phyloP scores from a whole-genome alignment of 2,888 invertebrate species.

The Acheta domesticus region DNA sequence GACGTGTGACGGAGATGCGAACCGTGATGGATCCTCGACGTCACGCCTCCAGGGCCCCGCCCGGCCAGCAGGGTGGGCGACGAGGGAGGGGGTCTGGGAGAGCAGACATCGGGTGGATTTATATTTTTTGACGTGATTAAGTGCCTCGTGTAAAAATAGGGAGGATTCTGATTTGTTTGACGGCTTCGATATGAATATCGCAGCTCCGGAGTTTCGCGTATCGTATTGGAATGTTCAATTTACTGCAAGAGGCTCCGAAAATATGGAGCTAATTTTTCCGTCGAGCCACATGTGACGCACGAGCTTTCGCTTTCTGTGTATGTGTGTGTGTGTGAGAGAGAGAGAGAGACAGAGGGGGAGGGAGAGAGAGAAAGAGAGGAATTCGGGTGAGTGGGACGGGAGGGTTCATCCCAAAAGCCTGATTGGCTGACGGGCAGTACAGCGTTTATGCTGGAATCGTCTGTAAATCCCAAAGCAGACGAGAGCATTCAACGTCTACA shows the following conservation, averaged over 20 bases:
- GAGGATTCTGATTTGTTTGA: slow-evolving; percentile 7
- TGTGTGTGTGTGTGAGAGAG: too few species aligned
- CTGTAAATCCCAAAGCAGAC: too few species aligned
- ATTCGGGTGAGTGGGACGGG: too few species aligned
- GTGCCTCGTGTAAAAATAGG: not conserved
- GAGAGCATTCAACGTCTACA: too few species aligned
- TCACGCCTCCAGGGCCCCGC: not conserved
- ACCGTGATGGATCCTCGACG: slow-evolving; percentile 18
- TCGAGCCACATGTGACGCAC: not conserved
- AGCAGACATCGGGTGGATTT: not conserved
- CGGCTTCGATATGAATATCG: slow-evolving; percentile 18
- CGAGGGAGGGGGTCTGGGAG: too few species aligned
- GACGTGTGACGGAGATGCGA: not conserved
- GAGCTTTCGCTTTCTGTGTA: too few species aligned
- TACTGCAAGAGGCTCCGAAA: slow-evolving; percentile 11
- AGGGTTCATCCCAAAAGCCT: too few species aligned
- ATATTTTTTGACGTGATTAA: slow-evolving; percentile 11
- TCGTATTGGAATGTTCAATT: slow-evolving; percentile 18
- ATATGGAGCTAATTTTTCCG: not conserved
- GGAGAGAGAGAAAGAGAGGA: too few species aligned
- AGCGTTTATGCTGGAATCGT: too few species aligned
- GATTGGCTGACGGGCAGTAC: too few species aligned
- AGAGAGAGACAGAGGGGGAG: too few species aligned
- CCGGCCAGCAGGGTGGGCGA: too few species aligned
- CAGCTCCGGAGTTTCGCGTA: not conserved